Evolutionary conservation across 2,797 vertebrate genomes (phyloP), one percentile per base, ranked within the genome.

Genomic region (Streptopelia turtur): DNA sequence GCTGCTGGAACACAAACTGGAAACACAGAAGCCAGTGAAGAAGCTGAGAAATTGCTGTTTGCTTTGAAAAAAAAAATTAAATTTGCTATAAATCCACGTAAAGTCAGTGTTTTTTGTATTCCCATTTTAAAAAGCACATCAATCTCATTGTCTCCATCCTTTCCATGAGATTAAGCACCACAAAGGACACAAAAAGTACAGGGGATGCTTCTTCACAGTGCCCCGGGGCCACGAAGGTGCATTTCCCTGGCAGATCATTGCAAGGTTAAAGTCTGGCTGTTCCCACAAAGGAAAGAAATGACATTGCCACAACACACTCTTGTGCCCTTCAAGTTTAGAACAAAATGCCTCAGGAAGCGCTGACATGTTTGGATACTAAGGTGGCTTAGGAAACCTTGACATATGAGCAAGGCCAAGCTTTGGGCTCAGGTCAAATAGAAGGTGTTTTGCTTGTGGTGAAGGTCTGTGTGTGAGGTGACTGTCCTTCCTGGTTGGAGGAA

Each of bases 261-360:
- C 50, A 52, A 27, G 75, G 71, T 53, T 74, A 64, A 80, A 85
- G 49, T 16, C 66, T 6, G 16, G 5, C 65, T 47, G 10, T 53
- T 90, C 86, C 69, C 83, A 16, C 1, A 6, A 45, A 50, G 76
- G 76, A 93, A 86, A 37, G 47, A 64, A 87, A 59, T 3, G 7
- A 9, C 5, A 45, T 94, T 88, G 39, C 30, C 72, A 45, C 37
- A 69, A 14, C 4, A 0, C 21, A 21, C 64, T 78, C 39, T 23
- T 43, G 20, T 72, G 66, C 66, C 71, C 60, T 82, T 86, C 74
- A 85, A 82, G 50, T 57, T 69, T 52, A 75, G 33, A 78, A 85
- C 83, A 87, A 84, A 92, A 84, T 41, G 18, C 70, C 37, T 66
- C 52, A 79, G 89, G 83, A 94, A 94, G 53, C 39, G 93, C 72